These are phyloP conservation scores for Tenebrosternarchus preto DNA, from an alignment of 2,113 vertebrate species.

Conservation along the genomic window DNA sequence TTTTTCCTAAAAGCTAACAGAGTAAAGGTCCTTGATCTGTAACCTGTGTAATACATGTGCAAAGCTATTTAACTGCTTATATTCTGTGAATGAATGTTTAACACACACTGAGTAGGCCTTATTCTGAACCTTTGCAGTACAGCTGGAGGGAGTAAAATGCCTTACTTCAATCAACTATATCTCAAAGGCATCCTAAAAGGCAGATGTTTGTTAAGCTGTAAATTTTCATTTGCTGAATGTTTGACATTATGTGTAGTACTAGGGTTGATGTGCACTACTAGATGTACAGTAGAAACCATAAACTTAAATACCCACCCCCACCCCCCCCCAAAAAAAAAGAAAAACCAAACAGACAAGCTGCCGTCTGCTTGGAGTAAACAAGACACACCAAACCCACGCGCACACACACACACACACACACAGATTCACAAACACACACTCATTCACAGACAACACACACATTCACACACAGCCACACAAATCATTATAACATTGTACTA, in stretches of 20 bases:
- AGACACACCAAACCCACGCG: no score
- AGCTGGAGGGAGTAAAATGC: not conserved
- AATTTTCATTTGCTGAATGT: not conserved
- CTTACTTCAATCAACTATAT: not conserved
- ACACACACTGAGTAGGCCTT: not conserved
- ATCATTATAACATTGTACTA: not conserved
- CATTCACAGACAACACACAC: not conserved
- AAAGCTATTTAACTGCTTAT: no score
- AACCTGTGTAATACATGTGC: not conserved
- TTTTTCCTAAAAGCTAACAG: not conserved
- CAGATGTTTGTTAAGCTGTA: not conserved
- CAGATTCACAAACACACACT: no score
- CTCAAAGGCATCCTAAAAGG: not conserved
- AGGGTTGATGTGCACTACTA: not conserved
- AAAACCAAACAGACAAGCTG: conserved; percentile 1
- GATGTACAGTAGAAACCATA: no score
- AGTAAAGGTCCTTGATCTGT: not conserved
- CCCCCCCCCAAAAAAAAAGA: no score
- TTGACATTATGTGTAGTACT: not conserved
- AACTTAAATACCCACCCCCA: not conserved
- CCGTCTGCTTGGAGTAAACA: no score
- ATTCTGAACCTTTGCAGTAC: not conserved
- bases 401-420: no score
- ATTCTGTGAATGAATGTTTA: not conserved
- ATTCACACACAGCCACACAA: not conserved